phyloP scores from a whole-genome alignment of 2,797 vertebrate genomes.

The Pyrocephalus nanus region DNA sequence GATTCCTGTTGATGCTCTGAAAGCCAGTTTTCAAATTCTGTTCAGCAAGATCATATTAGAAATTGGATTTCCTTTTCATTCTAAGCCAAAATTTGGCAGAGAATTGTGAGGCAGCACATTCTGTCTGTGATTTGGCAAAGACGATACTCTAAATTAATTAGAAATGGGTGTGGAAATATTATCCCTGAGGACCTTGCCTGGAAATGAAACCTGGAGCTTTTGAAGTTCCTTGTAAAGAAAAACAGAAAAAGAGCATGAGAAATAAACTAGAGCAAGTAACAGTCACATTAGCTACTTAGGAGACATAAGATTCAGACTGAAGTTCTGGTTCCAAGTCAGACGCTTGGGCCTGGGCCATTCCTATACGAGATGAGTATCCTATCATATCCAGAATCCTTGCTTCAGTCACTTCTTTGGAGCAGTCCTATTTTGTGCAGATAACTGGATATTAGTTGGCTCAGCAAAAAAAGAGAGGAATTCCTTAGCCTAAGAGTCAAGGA shows the following conservation, averaged over 20 bases:
- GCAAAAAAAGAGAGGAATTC: neutral
- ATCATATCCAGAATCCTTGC: neutral
- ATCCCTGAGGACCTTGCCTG: slow-evolving; percentile 31
- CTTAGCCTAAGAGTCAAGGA: neutral
- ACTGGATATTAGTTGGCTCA: neutral
- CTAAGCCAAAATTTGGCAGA: neutral
- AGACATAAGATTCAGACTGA: neutral
- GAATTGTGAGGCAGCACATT: neutral
- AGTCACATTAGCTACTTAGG: neutral
- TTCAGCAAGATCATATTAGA: neutral
- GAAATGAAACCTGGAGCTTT: slow-evolving; percentile 47
- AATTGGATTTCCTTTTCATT: neutral
- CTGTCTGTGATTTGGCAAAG: slow-evolving; percentile 32
- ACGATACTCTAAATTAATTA: slow-evolving; percentile 28
- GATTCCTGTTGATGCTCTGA: neutral
- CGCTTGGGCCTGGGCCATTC: neutral
- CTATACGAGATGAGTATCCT: fast-evolving
- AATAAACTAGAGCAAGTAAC: neutral
- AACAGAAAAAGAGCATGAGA: neutral
- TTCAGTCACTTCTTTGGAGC: neutral
- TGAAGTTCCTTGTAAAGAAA: slow-evolving; percentile 26
- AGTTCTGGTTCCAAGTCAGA: neutral
- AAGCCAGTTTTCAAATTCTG: neutral
- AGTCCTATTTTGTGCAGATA: neutral
- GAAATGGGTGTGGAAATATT: slow-evolving; percentile 52